phyloP scores from a whole-genome alignment of 2,888 invertebrate species.

The Drosophila anomalipes region DNA sequence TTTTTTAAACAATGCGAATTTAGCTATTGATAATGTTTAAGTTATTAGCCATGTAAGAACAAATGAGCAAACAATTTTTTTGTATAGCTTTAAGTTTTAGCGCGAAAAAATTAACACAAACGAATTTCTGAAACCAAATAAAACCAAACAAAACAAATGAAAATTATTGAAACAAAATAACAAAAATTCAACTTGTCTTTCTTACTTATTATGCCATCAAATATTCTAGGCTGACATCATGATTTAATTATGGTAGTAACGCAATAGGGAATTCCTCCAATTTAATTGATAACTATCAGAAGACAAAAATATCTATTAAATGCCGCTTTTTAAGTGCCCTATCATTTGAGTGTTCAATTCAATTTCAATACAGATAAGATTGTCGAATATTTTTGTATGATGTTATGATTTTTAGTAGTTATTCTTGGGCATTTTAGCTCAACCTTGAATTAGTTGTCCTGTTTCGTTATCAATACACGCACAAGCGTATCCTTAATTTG shows the following conservation, averaged over 20 bases:
- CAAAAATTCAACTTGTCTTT: constrained; percentile 24
- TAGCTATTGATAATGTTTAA: constrained; percentile 75
- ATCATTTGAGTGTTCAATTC: background rate
- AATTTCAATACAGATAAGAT: background rate
- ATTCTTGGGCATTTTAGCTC: background rate
- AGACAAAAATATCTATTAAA: background rate
- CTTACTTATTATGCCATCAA: background rate
- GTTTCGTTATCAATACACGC: background rate
- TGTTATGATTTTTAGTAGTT: background rate
- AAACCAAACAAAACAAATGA: constrained; percentile 59
- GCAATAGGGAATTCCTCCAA: background rate
- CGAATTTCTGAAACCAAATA: constrained; percentile 80
- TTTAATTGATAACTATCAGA: background rate
- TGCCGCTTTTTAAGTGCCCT: background rate
- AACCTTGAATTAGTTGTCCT: constrained; percentile 29
- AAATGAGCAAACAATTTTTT: constrained; percentile 63
- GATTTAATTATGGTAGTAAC: background rate
- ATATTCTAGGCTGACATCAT: background rate
- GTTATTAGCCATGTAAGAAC: constrained; percentile 71
- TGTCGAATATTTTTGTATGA: background rate
- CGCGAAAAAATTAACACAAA: constrained; percentile 73
- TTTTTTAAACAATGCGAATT: constrained; percentile 65
- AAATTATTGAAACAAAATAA: constrained; percentile 56
- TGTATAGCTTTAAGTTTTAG: constrained; percentile 79
- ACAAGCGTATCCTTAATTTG: constrained; percentile 21